Evolutionary conservation across 2,888 invertebrate species (phyloP).

Genomic region (Meiosimyza platycephala): DNA sequence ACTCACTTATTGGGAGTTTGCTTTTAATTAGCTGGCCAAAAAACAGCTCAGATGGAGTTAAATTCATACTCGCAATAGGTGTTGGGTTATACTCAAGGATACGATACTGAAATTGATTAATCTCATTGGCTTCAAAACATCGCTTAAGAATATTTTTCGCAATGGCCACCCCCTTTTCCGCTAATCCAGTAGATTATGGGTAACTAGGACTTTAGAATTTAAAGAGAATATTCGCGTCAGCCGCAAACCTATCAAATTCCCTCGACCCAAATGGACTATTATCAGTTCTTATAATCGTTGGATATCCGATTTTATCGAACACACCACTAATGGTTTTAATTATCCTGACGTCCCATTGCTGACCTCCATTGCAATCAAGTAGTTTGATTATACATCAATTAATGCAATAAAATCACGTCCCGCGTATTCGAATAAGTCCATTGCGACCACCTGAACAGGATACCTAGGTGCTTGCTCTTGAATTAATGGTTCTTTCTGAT

Average conservation of each 20-base stretch:
- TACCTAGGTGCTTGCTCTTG: conserved; percentile 19
- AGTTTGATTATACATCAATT: conserved; percentile 42
- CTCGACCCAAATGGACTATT: conserved; percentile 41
- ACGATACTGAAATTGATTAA: no score
- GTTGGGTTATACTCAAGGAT: no score
- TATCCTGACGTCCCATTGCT: conserved; percentile 34
- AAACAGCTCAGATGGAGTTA: no score
- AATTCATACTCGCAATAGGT: no score
- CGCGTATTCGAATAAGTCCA: background rate
- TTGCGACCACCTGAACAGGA: background rate
- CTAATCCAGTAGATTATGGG: no score
- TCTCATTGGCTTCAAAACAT: no score
- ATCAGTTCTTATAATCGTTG: conserved; percentile 47
- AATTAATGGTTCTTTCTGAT: conserved; percentile 36
- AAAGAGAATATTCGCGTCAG: conserved; percentile 25
- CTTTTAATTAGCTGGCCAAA: no score
- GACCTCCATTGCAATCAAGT: background rate
- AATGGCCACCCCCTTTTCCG: no score
- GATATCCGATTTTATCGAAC: conserved; percentile 50
- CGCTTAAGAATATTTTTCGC: no score
- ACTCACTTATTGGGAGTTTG: no score
- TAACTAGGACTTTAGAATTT: background rate
- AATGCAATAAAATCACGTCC: conserved; percentile 34
- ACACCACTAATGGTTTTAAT: conserved; percentile 31
- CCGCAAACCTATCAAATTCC: conserved; percentile 36